These are phyloP conservation scores for Eupithecia insigniata DNA, from an alignment of 2,888 invertebrate species.

Conservation along the genomic window DNA sequence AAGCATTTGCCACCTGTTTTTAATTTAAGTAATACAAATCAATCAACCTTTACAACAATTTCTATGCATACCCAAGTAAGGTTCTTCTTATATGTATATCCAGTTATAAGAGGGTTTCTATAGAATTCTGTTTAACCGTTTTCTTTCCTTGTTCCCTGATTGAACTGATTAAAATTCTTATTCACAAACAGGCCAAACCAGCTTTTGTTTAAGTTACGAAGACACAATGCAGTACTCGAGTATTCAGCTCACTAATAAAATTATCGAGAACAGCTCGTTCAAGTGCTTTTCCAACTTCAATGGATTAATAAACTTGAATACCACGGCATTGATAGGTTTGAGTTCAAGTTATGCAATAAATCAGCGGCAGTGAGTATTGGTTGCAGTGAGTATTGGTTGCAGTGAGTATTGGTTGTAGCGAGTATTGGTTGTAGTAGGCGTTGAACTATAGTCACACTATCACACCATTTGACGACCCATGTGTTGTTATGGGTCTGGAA, in stretches of 20 bases:
- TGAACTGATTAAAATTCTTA: constrained; percentile 43
- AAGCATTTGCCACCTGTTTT: not conserved
- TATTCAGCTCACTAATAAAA: constrained; percentile 66
- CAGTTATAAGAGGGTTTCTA: not conserved
- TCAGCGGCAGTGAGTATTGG: not conserved
- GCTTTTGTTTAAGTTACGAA: constrained; percentile 57
- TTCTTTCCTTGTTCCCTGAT: constrained; percentile 9
- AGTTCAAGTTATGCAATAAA: not conserved
- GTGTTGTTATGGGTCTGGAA: not conserved
- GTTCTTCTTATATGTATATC: not conserved
- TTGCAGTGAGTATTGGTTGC: not conserved
- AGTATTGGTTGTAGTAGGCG: not conserved
- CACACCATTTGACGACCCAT: too few species aligned
- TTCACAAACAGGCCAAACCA: constrained; percentile 43
- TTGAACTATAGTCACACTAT: not conserved
- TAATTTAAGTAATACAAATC: not conserved
- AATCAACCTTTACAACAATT: not conserved
- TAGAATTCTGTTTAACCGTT: not conserved
- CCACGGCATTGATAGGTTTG: constrained; percentile 47
- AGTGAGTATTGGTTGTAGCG: not conserved
- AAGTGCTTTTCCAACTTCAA: constrained; percentile 51
- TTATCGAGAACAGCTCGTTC: constrained; percentile 57
- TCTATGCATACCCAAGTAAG: not conserved
- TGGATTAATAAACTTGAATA: constrained; percentile 46
- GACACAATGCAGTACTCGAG: constrained; percentile 55